Evolutionary conservation across 2,888 invertebrate species (phyloP).

Genomic region (Oligia fasciuncula): DNA sequence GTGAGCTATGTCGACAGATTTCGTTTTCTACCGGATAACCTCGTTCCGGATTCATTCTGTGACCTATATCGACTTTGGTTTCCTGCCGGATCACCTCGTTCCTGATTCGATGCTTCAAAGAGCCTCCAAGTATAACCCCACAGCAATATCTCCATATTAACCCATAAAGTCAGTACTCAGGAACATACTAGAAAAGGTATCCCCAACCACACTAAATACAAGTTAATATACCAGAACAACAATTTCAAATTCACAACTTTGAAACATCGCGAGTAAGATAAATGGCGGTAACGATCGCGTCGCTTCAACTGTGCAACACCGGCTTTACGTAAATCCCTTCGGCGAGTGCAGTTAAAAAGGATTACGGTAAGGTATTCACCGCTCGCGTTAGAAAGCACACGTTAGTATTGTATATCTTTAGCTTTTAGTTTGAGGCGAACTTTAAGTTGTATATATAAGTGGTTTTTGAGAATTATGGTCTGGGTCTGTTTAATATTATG

Average conservation of each 20-base stretch:
- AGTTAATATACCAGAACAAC: slow-evolving; percentile 17
- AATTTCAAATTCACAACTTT: slow-evolving; percentile 57
- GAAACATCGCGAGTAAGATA: slow-evolving; percentile 57
- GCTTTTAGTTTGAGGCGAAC: slow-evolving; percentile 50
- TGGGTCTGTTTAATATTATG: not conserved
- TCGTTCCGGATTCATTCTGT: too few relatives aligned
- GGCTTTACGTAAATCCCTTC: slow-evolving; percentile 61
- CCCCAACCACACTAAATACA: not conserved
- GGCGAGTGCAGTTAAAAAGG: slow-evolving; percentile 65
- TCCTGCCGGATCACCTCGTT: too few relatives aligned
- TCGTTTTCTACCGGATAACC: too few relatives aligned
- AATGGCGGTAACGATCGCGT: slow-evolving; percentile 62
- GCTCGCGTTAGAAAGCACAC: slow-evolving; percentile 44
- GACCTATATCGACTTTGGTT: too few relatives aligned
- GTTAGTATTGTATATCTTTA: slow-evolving; percentile 48
- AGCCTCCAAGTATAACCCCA: too few relatives aligned
- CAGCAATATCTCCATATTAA: not conserved
- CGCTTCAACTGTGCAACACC: slow-evolving; percentile 46
- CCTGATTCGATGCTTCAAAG: too few relatives aligned
- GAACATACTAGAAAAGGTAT: not conserved
- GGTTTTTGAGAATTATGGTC: slow-evolving; percentile 35
- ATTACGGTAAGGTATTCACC: slow-evolving; percentile 62
- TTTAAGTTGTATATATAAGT: slow-evolving; percentile 47
- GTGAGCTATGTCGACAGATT: too few relatives aligned
- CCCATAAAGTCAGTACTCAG: not conserved